Conservation (phyloP, 2,888 invertebrate genomes). For the Heliconius hortense region DNA sequence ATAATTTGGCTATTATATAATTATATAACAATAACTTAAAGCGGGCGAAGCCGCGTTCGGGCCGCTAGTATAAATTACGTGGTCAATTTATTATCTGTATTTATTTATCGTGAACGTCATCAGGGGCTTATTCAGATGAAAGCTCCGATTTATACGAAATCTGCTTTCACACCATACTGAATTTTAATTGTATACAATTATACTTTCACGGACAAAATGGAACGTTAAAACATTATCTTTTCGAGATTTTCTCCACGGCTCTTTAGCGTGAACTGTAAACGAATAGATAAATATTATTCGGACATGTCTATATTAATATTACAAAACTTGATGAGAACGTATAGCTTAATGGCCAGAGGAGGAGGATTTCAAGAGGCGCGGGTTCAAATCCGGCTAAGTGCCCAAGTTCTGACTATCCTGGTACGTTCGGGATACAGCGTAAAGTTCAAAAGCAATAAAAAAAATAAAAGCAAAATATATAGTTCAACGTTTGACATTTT, state of each 20-base stretch:
- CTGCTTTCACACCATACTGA: conserved; percentile 9
- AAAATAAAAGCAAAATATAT: no score
- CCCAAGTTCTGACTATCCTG: no score
- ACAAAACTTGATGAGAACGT: no score
- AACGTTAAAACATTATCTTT: background rate
- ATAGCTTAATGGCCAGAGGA: no score
- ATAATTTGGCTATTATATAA: no score
- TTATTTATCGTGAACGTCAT: background rate
- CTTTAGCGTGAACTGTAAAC: background rate
- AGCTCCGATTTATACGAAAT: conserved; percentile 3
- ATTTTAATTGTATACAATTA: conserved; percentile 21
- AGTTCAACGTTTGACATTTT: no score
- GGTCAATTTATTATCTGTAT: background rate
- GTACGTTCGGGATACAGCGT: no score
- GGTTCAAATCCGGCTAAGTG: no score
- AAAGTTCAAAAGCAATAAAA: no score
- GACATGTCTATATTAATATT: background rate
- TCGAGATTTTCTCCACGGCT: background rate
- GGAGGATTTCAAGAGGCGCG: no score
- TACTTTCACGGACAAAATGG: background rate
- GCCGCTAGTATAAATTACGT: background rate
- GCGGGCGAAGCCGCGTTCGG: no score
- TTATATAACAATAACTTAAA: background rate
- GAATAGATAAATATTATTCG: background rate
- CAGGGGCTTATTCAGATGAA: conserved; percentile 8